Percentiles rank a stretch among this genome's conserved stretches.
phyloP scores from a whole-genome alignment of 2,113 vertebrate species.

The Malaclemys terrapin region DNA sequence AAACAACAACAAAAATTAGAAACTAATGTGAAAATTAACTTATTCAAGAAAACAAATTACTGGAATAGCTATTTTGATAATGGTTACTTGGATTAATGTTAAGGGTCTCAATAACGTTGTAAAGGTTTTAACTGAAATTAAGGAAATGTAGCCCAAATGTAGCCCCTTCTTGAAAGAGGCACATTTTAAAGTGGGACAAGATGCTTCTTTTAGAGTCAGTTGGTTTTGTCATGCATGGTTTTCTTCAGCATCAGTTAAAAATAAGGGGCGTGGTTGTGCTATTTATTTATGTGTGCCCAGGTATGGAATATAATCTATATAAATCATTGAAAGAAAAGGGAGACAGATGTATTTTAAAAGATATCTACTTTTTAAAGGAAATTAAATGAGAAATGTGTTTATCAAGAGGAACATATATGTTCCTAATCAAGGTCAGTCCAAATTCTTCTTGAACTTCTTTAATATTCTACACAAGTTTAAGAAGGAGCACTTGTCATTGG shows the following conservation, averaged over 20 bases:
- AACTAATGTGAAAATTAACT: slow-evolving; percentile 34
- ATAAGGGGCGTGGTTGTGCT: neutral
- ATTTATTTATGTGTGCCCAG: neutral
- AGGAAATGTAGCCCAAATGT: neutral
- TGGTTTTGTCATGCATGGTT: neutral
- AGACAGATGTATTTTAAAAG: neutral
- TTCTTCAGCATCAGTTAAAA: neutral
- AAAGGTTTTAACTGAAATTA: slow-evolving; percentile 10
- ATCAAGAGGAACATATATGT: neutral
- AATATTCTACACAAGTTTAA: neutral
- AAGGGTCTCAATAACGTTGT: neutral
- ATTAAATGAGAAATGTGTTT: neutral
- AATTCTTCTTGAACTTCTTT: neutral
- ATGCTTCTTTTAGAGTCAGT: neutral
- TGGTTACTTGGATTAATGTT: neutral
- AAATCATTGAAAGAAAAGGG: neutral
- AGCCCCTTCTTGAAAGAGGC: neutral
- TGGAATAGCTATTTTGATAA: neutral
- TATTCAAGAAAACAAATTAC: slow-evolving; percentile 38
- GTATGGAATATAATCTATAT: slow-evolving; percentile 4
- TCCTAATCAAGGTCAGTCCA: neutral
- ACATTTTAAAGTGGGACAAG: slow-evolving; percentile 9
- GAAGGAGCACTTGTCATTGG: neutral
- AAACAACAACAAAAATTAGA: slow-evolving; percentile 11
- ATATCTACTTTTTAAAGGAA: neutral